These are phyloP conservation scores for Brachionus paranguensis DNA, from an alignment of 1,140 invertebrate genomes.

Conservation along the genomic window DNA sequence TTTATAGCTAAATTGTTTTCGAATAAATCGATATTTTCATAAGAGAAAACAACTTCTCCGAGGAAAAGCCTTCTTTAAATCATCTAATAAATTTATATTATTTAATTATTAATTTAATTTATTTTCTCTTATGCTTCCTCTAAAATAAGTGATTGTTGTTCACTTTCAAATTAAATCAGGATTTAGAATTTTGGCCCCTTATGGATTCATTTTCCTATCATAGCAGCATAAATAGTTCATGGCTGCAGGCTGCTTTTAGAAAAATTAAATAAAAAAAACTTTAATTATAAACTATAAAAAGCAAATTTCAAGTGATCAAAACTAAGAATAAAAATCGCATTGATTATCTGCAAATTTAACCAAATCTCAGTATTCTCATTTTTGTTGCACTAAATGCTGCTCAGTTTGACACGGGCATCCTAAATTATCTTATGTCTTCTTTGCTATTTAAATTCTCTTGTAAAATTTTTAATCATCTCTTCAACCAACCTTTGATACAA, in stretches of 20 bases:
- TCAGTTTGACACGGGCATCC: background rate
- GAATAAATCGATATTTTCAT: slow-evolving; percentile 18
- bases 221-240: background rate
- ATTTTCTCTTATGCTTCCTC: slow-evolving; percentile 12
- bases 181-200: background rate
- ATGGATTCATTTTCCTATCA: background rate
- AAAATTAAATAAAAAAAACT: background rate
- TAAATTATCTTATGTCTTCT: background rate
- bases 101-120: slow-evolving; percentile 16
- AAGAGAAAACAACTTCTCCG: background rate
- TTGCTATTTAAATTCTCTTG: no score
- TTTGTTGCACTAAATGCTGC: background rate
- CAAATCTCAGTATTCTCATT: background rate
- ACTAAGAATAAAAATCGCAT: background rate
- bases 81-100: background rate
- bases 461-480: background rate
- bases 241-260: background rate
- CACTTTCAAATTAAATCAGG: background rate
- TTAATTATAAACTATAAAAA: background rate
- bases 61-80: background rate
- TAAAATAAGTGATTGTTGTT: background rate
- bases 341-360: background rate
- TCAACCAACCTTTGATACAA: background rate
- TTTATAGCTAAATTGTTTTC: background rate
- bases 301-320: background rate